These are phyloP conservation scores for Limnephilus marmoratus DNA, from an alignment of 2,888 invertebrate genomes.

Conservation along the genomic window DNA sequence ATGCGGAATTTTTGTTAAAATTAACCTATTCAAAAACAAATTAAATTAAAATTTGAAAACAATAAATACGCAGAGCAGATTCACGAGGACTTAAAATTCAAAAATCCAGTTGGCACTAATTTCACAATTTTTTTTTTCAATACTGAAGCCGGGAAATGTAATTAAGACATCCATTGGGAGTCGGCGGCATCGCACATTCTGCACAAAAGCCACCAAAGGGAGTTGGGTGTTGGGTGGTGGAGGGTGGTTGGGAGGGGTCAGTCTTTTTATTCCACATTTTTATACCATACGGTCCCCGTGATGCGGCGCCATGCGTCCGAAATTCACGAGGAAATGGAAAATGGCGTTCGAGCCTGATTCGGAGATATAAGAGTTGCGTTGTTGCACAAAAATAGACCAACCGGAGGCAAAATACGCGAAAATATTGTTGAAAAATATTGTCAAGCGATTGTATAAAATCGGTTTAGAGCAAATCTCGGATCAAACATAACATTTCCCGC, in stretches of 20 bases:
- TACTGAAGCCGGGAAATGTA: slow-evolving; percentile 32
- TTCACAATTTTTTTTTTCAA: background rate
- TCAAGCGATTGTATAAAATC: background rate
- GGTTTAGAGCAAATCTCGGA: background rate
- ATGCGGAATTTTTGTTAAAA: background rate
- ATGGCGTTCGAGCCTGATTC: background rate
- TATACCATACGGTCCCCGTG: slow-evolving; percentile 18
- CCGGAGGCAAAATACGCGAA: background rate
- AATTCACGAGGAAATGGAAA: slow-evolving; percentile 33
- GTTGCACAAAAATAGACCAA: background rate
- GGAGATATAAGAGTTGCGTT: background rate
- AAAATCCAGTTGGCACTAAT: background rate
- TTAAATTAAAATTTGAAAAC: background rate
- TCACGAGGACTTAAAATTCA: background rate
- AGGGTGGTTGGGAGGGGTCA: background rate
- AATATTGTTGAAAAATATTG: background rate
- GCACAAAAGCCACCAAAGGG: slow-evolving; percentile 38
- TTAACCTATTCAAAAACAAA: background rate
- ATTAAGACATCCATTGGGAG: slow-evolving; percentile 48
- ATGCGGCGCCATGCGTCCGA: slow-evolving; percentile 4
- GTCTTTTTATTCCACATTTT: slow-evolving; percentile 11
- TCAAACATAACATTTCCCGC: background rate
- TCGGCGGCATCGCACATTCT: slow-evolving; percentile 31
- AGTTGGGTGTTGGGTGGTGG: background rate
- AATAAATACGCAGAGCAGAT: background rate